These are phyloP conservation scores for Drosophila ercepeae DNA, from an alignment of 1,140 invertebrate genomes.

Conservation along the genomic window DNA sequence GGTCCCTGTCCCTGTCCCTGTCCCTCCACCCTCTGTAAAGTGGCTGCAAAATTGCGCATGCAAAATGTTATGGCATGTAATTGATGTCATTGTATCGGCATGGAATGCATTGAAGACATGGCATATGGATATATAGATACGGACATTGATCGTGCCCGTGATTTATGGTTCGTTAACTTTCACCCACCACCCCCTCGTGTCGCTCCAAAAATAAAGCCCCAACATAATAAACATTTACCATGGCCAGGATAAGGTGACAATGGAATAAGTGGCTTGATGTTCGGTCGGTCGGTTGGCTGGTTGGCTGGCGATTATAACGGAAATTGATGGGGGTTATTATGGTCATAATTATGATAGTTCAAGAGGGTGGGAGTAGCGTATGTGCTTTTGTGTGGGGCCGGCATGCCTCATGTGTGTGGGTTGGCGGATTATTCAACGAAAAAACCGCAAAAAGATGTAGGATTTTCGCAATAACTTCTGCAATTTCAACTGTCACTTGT, in stretches of 20 bases:
- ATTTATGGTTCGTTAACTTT: constrained; percentile 64
- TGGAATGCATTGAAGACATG: constrained; percentile 50
- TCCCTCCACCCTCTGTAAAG: not conserved
- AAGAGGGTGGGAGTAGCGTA: constrained; percentile 1
- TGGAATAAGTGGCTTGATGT: constrained; percentile 49
- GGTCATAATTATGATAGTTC: constrained; percentile 50
- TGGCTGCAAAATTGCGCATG: constrained; percentile 44
- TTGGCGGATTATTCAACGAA: not conserved
- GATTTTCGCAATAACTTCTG: not conserved
- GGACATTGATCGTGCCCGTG: constrained; percentile 61
- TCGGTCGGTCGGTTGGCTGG: constrained; percentile 25
- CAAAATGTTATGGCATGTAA: constrained; percentile 66
- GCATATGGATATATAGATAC: constrained; percentile 49
- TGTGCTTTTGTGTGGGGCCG: constrained; percentile 5
- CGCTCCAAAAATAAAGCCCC: constrained; percentile 12
- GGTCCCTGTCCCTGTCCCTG: constrained; percentile 34
- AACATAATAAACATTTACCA: constrained; percentile 40
- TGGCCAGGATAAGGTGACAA: constrained; percentile 52
- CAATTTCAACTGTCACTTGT: not conserved
- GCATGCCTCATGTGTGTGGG: constrained; percentile 2
- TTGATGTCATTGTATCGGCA: constrained; percentile 62
- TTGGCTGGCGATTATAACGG: constrained; percentile 50
- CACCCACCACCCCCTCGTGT: not conserved
- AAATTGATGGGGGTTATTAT: constrained; percentile 61
- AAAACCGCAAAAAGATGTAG: not conserved